These are phyloP conservation scores for Carassius gibelio DNA, from an alignment of 2,113 vertebrate species.

Conservation along the genomic window DNA sequence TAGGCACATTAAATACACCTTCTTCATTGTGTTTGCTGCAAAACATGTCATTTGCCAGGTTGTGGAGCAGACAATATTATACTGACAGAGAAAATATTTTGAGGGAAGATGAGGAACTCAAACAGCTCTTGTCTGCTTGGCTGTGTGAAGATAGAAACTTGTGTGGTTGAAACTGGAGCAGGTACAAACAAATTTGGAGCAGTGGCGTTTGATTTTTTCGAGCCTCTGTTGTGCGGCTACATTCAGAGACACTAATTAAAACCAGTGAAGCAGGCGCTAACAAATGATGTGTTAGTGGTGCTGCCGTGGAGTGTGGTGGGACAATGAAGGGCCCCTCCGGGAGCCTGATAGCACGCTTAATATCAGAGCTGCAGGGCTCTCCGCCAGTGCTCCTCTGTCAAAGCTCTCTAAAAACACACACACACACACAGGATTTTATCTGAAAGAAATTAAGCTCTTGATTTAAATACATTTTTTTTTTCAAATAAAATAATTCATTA, in stretches of 20 bases:
- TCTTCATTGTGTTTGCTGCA: background rate
- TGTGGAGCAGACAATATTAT: background rate
- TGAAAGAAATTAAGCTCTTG: too few species aligned
- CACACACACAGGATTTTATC: too few species aligned
- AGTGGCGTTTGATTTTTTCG: constrained; percentile 5
- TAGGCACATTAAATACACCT: background rate
- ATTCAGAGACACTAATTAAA: constrained; percentile 78
- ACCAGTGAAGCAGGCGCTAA: constrained; percentile 66
- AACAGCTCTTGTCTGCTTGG: background rate
- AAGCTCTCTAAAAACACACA: too few species aligned
- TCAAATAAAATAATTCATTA: too few species aligned
- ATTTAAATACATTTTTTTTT: background rate
- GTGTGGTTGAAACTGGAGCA: constrained; percentile 13
- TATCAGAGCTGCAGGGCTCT: background rate
- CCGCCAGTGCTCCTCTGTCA: background rate
- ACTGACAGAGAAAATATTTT: background rate
- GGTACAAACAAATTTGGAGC: constrained; percentile 22
- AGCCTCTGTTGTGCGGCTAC: constrained; percentile 54
- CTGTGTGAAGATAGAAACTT: background rate
- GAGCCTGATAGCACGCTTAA: constrained; percentile 59
- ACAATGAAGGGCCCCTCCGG: constrained; percentile 76
- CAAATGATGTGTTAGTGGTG: constrained; percentile 77
- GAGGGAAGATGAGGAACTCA: background rate
- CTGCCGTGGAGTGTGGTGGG: constrained; percentile 75
- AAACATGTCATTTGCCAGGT: background rate